A percentile compares a stretch with the other conserved stretches of the same genome.
These are phyloP conservation scores for Endotricha flammealis DNA, from an alignment of 2,888 invertebrate species.

Conservation along the genomic window DNA sequence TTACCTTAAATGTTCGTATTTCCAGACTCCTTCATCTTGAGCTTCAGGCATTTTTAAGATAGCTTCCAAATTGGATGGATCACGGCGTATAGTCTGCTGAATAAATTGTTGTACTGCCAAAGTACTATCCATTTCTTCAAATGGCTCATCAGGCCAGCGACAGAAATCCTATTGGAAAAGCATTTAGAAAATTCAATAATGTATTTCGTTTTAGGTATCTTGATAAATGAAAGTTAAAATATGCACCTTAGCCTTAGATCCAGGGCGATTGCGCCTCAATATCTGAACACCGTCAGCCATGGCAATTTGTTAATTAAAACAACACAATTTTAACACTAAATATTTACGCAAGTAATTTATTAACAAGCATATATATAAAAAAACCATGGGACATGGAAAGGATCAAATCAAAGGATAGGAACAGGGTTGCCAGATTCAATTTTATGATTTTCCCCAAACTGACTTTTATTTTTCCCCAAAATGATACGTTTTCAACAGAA, in stretches of 20 bases:
- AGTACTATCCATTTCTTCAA: constrained; percentile 99
- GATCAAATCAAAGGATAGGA: no score
- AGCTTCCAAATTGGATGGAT: constrained; percentile 94
- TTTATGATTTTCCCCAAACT: no score
- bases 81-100: constrained; percentile 96
- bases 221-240: no score
- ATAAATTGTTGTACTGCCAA: constrained; percentile 99
- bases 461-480: no score
- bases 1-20: constrained; percentile 97
- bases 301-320: constrained; percentile 44
- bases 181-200: no score
- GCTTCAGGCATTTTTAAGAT: constrained; percentile 98
- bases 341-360: no score
- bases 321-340: neutral
- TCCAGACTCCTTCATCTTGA: constrained; percentile 99
- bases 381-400: no score
- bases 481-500: no score
- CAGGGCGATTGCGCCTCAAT: constrained; percentile 93
- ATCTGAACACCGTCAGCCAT: constrained; percentile 91
- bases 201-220: no score
- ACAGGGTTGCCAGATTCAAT: no score
- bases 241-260: constrained; percentile 92
- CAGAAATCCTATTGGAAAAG: constrained; percentile 99
- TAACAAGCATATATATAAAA: no score
- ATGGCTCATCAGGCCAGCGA: constrained; percentile 98